phyloP scores from a whole-genome alignment of 2,113 vertebrate species.

The Symphodus melops region DNA sequence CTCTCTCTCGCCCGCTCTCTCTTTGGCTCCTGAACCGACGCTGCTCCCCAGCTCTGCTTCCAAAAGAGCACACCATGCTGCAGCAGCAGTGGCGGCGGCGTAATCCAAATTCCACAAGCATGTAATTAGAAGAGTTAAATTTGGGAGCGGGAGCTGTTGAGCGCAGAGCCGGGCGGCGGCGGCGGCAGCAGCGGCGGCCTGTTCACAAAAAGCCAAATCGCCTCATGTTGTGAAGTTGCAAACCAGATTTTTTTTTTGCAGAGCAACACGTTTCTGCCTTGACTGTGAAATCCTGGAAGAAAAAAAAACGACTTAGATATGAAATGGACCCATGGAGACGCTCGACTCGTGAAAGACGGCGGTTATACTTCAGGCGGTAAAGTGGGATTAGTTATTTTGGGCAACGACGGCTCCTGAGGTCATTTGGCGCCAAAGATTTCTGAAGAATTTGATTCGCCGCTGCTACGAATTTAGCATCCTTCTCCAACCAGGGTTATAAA shows the following conservation, averaged over 20 bases:
- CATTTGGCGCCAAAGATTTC: no score
- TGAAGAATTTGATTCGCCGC: background rate
- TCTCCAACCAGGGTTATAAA: no score
- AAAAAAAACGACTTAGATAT: no score
- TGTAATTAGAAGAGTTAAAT: constrained; percentile 66
- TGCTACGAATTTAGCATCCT: background rate
- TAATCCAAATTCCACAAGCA: constrained; percentile 61
- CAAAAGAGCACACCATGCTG: constrained; percentile 49
- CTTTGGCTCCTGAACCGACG: constrained; percentile 37
- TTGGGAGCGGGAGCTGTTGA: constrained; percentile 45
- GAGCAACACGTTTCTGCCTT: constrained; percentile 6
- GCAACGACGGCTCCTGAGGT: no score
- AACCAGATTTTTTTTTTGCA: constrained; percentile 36
- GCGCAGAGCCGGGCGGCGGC: constrained; percentile 2
- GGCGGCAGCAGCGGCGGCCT: constrained; percentile 8
- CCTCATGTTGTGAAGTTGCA: constrained; percentile 42
- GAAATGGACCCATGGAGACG: background rate
- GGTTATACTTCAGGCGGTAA: background rate
- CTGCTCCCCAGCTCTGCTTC: constrained; percentile 28
- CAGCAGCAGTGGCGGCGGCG: constrained; percentile 19
- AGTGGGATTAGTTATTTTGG: background rate
- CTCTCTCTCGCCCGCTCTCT: background rate
- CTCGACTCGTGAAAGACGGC: background rate
- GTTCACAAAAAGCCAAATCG: constrained; percentile 51
- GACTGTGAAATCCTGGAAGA: constrained; percentile 22